These are phyloP conservation scores for Eulacestoma nigropectus DNA, from an alignment of 2,113 vertebrate species.

Conservation along the genomic window DNA sequence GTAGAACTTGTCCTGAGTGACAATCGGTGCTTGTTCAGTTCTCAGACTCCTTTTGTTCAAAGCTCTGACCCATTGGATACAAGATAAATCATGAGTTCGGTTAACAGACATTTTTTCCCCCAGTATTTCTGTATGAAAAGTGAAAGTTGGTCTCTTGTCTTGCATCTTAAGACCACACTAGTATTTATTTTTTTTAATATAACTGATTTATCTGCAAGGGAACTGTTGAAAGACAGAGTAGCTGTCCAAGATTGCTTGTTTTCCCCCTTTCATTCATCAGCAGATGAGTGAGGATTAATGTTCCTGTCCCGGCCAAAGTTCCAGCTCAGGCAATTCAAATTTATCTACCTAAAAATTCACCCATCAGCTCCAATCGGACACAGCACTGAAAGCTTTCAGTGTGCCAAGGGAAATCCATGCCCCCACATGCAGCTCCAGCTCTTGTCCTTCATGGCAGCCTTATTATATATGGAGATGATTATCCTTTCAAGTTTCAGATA, in stretches of 20 bases:
- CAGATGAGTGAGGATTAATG: neutral
- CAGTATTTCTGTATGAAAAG: neutral
- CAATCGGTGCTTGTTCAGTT: neutral
- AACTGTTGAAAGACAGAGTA: neutral
- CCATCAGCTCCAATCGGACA: neutral
- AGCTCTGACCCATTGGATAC: neutral
- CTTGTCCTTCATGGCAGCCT: slow-evolving; percentile 42
- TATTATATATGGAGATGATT: slow-evolving; percentile 31
- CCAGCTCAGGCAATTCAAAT: neutral
- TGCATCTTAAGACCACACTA: neutral
- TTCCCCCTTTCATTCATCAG: neutral
- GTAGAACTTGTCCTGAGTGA: neutral
- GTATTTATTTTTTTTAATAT: neutral
- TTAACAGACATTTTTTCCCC: neutral
- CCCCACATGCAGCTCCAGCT: neutral
- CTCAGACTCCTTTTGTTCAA: slow-evolving; percentile 26
- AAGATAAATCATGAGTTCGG: neutral
- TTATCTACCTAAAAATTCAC: slow-evolving; percentile 1
- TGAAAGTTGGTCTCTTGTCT: neutral
- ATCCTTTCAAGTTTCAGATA: slow-evolving; percentile 26
- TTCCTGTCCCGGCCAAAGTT: neutral
- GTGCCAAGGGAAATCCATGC: slow-evolving; percentile 17
- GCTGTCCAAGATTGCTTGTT: neutral
- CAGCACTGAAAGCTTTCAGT: neutral
- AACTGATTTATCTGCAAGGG: neutral